Conservation (phyloP, 2,113 vertebrate species). For the Sylvia atricapilla region DNA sequence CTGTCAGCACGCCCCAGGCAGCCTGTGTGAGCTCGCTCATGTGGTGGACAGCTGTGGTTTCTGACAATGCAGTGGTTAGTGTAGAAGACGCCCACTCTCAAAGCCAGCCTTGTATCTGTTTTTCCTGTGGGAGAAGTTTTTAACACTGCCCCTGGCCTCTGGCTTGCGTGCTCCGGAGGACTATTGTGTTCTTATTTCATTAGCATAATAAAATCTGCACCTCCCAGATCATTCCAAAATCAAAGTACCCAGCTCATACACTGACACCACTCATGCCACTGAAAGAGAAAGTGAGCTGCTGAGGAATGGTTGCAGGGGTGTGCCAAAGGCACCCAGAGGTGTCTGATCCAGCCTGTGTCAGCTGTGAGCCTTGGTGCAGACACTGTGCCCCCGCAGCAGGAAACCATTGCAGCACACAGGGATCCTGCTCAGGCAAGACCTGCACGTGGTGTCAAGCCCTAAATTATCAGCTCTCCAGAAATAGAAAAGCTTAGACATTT, state of each 20-base stretch:
- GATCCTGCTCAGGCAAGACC: constrained; percentile 24
- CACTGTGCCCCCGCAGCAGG: neutral
- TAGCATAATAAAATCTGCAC: constrained; percentile 38
- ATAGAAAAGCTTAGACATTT: neutral
- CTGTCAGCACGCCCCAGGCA: neutral
- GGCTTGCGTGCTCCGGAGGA: neutral
- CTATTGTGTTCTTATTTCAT: constrained; percentile 27
- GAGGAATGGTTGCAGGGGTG: neutral
- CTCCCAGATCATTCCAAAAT: neutral
- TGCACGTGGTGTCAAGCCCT: neutral
- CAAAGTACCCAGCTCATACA: accelerated
- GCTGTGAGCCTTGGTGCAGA: neutral
- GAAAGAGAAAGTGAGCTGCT: neutral
- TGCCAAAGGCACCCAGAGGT: neutral
- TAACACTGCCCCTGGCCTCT: constrained; percentile 10
- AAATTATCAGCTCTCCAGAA: constrained; percentile 16
- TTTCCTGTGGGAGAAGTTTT: constrained; percentile 54
- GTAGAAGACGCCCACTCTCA: constrained; percentile 39
- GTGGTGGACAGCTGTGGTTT: constrained; percentile 59
- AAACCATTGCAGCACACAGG: neutral
- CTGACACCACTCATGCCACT: neutral
- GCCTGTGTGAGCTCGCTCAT: neutral
- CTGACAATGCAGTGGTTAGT: neutral
- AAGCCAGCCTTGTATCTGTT: constrained; percentile 49
- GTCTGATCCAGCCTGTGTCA: neutral